Percentiles rank a stretch among this genome's conserved stretches.
phyloP scores from a whole-genome alignment of 2,797 vertebrate genomes.

The Podarcis siculus region DNA sequence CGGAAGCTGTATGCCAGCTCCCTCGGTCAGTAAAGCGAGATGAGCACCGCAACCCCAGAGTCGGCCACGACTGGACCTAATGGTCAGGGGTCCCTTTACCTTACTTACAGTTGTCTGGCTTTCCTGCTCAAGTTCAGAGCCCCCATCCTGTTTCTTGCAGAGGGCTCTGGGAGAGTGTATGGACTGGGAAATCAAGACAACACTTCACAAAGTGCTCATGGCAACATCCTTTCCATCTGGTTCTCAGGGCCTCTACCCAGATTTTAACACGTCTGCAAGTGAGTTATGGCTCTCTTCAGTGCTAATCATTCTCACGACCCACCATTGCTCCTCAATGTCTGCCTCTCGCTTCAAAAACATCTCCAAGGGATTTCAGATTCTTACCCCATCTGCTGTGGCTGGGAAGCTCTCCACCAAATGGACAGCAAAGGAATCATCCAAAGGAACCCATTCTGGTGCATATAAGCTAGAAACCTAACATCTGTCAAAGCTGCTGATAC shows the following conservation, averaged over 20 bases:
- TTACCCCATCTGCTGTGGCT: constrained; percentile 64
- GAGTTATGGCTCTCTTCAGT: constrained; percentile 66
- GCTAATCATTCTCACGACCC: constrained; percentile 70
- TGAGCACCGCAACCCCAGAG: too few species aligned
- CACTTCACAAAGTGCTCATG: constrained; percentile 48
- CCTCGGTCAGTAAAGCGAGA: too few species aligned
- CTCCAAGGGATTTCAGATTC: constrained; percentile 64
- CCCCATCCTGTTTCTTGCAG: constrained; percentile 41
- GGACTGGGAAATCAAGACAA: constrained; percentile 61
- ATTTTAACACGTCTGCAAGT: constrained; percentile 72
- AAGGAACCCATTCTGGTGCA: constrained; percentile 72
- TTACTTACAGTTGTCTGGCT: constrained; percentile 31
- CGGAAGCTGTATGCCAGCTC: too few species aligned
- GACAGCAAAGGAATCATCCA: constrained; percentile 71
- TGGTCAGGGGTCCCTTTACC: too few species aligned
- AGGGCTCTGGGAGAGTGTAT: constrained; percentile 31
- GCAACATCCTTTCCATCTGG: constrained; percentile 71
- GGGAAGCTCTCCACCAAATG: constrained; percentile 73
- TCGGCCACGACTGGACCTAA: too few species aligned
- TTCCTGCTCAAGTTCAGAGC: constrained; percentile 45
- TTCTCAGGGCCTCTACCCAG: constrained; percentile 63
- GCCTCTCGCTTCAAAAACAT: constrained; percentile 65
- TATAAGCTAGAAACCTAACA: constrained; percentile 65
- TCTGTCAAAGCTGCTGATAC: neutral
- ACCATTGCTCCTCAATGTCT: constrained; percentile 63